Percentiles rank a stretch among this genome's conserved stretches.
phyloP scores from a whole-genome alignment of 2,888 invertebrate species.

The Copidosoma aretas region DNA sequence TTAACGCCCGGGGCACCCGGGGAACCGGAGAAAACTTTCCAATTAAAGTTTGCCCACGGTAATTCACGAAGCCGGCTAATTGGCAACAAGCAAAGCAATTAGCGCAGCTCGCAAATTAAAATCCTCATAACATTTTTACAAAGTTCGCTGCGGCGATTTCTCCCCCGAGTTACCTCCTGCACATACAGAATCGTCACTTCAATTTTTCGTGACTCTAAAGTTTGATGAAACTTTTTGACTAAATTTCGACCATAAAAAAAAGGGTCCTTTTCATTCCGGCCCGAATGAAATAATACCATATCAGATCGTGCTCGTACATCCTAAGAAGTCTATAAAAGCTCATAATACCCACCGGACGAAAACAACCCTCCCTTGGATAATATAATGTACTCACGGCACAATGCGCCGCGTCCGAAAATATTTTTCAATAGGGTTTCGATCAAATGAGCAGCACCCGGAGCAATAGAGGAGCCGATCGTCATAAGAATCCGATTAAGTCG shows the following conservation, averaged over 20 bases:
- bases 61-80: conserved; percentile 40
- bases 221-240: no score
- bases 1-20: conserved; percentile 23
- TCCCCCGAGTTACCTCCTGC: conserved; percentile 40
- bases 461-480: conserved; percentile 41
- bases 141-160: conserved; percentile 45
- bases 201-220: no score
- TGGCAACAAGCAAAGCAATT: conserved; percentile 50
- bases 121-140: conserved; percentile 60
- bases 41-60: conserved; percentile 50
- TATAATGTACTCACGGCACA: no score
- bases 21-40: conserved; percentile 52
- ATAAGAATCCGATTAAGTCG: conserved; percentile 52
- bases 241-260: no score
- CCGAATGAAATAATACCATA: no score
- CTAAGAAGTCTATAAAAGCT: no score
- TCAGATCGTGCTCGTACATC: no score
- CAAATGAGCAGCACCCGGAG: conserved; percentile 14
- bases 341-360: no score
- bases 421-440: conserved; percentile 11
- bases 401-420: conserved; percentile 13
- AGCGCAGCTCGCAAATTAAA: conserved; percentile 56
- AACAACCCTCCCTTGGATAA: no score
- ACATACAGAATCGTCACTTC: neutral
- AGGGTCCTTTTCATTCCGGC: no score